Conservation (phyloP, 2,113 vertebrate genomes). For the Pagrus major region DNA sequence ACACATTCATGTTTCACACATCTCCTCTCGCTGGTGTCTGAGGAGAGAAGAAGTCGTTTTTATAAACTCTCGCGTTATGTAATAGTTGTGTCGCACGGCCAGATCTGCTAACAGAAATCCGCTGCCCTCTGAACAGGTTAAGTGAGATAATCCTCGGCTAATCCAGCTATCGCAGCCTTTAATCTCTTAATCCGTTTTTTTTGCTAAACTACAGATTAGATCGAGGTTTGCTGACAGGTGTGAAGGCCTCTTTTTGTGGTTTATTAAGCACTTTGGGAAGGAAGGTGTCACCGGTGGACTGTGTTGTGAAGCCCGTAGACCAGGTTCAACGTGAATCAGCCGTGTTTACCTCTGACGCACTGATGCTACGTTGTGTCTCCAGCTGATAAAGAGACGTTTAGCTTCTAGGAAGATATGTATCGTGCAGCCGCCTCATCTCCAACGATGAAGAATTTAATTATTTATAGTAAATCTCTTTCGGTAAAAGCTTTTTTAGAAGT, state of each 20-base stretch:
- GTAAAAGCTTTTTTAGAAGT: background rate
- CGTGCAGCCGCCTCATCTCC: background rate
- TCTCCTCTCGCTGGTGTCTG: conserved; percentile 3
- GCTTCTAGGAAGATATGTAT: background rate
- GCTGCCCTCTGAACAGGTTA: conserved; percentile 43
- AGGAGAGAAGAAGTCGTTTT: conserved; percentile 6
- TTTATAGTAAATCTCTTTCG: background rate
- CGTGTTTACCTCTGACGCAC: background rate
- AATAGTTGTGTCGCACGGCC: conserved; percentile 7
- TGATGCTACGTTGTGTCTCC: background rate
- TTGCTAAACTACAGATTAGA: conserved; percentile 55
- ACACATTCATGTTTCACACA: conserved; percentile 46
- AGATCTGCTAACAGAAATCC: conserved; percentile 47
- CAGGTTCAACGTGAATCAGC: background rate
- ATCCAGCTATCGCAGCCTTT: conserved; percentile 63
- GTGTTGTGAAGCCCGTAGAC: background rate
- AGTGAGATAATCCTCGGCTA: conserved; percentile 67
- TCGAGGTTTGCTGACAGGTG: conserved; percentile 55
- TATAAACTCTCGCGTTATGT: conserved; percentile 2
- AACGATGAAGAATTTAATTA: background rate
- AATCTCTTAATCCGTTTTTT: conserved; percentile 72
- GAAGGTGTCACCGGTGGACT: background rate
- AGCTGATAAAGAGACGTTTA: background rate
- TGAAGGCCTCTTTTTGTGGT: conserved; percentile 19
- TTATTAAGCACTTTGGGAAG: conserved; percentile 37